Evolutionary conservation across 2,113 vertebrate genomes (phyloP).

Genomic region (Tenebrosternarchus preto): DNA sequence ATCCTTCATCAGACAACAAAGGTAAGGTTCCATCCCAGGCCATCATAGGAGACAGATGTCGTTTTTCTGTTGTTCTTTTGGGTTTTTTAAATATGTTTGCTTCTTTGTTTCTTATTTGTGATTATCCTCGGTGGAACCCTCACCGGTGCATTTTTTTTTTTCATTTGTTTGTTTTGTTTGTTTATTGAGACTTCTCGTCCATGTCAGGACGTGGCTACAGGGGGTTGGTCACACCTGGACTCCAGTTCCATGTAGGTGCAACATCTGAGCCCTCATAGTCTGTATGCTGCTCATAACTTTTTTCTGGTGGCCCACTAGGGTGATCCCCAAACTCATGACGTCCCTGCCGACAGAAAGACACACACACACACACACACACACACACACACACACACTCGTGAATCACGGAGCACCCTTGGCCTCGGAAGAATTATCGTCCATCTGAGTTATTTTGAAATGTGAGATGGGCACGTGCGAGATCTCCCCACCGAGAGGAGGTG

Average conservation of each 20-base stretch:
- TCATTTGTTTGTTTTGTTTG: background rate
- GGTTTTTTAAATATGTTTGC: too few relatives aligned
- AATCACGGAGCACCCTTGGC: constrained; percentile 53
- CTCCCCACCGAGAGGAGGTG: constrained; percentile 8
- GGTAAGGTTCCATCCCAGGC: constrained; percentile 67
- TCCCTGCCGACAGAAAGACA: constrained; percentile 81
- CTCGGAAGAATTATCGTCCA: constrained; percentile 38
- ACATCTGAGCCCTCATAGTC: constrained; percentile 98
- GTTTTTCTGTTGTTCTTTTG: constrained; percentile 8
- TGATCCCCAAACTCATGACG: constrained; percentile 97
- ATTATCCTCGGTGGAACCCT: constrained; percentile 45
- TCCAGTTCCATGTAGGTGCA: constrained; percentile 96
- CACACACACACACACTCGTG: constrained; percentile 55
- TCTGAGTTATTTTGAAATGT: constrained; percentile 56
- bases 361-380: constrained; percentile 61
- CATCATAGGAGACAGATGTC: constrained; percentile 49
- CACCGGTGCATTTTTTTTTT: constrained; percentile 3
- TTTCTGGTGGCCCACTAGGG: constrained; percentile 98
- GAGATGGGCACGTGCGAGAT: constrained; percentile 20
- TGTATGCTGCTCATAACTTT: constrained; percentile 99
- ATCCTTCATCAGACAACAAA: constrained; percentile 66
- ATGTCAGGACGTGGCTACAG: background rate
- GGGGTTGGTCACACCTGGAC: constrained; percentile 89
- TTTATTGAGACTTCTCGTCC: constrained; percentile 17
- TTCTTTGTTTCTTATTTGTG: constrained; percentile 48